Evolutionary conservation across 2,888 invertebrate species (phyloP), one percentile per base, ranked within the genome.

Genomic region (Diloba caeruleocephala): DNA sequence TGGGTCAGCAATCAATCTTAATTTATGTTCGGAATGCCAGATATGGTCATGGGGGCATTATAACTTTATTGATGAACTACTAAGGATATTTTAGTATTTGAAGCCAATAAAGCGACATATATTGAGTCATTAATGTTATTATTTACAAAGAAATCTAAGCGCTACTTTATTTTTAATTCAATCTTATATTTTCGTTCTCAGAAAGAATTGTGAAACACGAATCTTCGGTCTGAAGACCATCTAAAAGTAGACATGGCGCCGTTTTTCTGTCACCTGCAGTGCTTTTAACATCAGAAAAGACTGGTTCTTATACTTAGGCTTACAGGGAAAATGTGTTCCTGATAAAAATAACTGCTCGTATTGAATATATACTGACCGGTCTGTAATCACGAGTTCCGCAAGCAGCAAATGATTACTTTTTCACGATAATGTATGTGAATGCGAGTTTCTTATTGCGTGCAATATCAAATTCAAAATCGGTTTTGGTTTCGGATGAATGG

Each of bases 291-390:
- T 61, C 51, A 28, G 41, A 49, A 54, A 69, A 49, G 41, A 57
- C 36, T 28, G 42, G 25, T 34, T 52, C 62, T 46, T 50, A 42
- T 49, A 58, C 41, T n/a, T n/a, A n/a, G 49, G 71, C 36, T 36
- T 13, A 31, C 57, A 50, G 55, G 61, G 62, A 71, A 75, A 76
- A 68, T 67, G 38, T 49, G 50, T 73, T 65, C 61, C 37, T 58
- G 76, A 64, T 72, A 70, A 68, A 71, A 68, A 72, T 72, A 72
- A 67, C 54, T 62, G 58, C 51, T 42, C 26, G 32, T 53, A 62
- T 72, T 65, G 58, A 70, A 42, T 57, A 31, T 38, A 36, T 34
- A 56, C 45, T 0, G 48, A 56, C 58, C 51, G 60, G 63, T 55
- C 32, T 19, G 46, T 44, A 48, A 59, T 55, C 46, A 36, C 1